Conservation (phyloP, 2,113 vertebrate species). For the Hucho hucho region DNA sequence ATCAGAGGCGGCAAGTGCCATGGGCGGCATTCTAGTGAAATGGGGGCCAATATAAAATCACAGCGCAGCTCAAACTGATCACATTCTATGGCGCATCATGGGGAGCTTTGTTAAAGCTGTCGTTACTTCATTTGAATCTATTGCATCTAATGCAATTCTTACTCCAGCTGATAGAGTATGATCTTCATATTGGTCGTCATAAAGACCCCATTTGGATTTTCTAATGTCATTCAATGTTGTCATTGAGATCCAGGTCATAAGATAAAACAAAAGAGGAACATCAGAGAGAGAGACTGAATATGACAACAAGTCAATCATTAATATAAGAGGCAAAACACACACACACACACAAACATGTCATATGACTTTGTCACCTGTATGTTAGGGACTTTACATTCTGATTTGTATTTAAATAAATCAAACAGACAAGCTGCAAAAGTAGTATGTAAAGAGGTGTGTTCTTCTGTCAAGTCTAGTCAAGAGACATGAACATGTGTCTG, state of each 20-base stretch:
- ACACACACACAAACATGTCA: not conserved
- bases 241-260: no score
- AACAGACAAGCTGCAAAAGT: no score
- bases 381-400: no score
- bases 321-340: not conserved
- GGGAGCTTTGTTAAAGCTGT: not conserved
- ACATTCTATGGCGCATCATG: constrained; percentile 22
- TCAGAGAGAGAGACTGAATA: not conserved
- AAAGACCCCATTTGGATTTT: no score
- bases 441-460: not conserved
- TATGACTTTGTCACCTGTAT: no score
- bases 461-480: not conserved
- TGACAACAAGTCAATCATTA: not conserved
- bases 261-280: no score
- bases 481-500: not conserved
- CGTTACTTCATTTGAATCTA: not conserved
- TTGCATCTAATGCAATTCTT: no score
- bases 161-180: no score
- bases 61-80: constrained; percentile 75
- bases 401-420: no score
- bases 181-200: no score
- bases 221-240: no score
- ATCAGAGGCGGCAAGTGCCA: not conserved
- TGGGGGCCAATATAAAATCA: constrained; percentile 79
- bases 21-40: not conserved